Percentiles rank a stretch among this genome's conserved stretches.
phyloP scores from a whole-genome alignment of 2,797 vertebrate genomes.

The Antennarius maculatus region DNA sequence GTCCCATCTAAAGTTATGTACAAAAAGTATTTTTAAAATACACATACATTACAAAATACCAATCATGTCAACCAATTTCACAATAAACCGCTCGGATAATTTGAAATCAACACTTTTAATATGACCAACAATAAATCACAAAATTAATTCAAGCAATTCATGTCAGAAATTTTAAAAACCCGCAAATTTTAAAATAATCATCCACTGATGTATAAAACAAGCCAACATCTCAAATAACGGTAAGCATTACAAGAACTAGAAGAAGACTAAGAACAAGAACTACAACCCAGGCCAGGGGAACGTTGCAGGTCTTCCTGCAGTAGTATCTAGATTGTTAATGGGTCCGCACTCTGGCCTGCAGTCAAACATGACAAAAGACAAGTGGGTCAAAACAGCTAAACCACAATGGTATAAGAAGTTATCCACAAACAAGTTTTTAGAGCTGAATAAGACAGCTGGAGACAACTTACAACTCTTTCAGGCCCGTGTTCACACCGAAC shows the following conservation, averaged over 20 bases:
- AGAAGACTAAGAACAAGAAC: neutral
- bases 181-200: neutral
- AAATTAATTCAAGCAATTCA: too few relatives aligned
- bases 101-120: slow-evolving; percentile 7
- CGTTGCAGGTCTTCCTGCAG: slow-evolving; percentile 75
- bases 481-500: slow-evolving; percentile 58
- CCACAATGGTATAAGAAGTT: neutral
- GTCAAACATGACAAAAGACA: neutral
- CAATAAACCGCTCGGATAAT: neutral
- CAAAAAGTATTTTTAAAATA: neutral
- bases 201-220: neutral
- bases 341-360: slow-evolving; percentile 36
- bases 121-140: neutral
- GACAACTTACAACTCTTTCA: slow-evolving; percentile 44
- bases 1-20: too few relatives aligned
- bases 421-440: neutral
- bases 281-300: slow-evolving; percentile 76
- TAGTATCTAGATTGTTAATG: slow-evolving; percentile 59
- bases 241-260: neutral
- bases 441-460: neutral
- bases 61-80: neutral
- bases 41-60: neutral
- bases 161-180: too few relatives aligned
- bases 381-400: neutral
- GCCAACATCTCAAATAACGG: too few relatives aligned